Conservation (phyloP, 2,888 invertebrate species). For the Mythimna ferrago region DNA sequence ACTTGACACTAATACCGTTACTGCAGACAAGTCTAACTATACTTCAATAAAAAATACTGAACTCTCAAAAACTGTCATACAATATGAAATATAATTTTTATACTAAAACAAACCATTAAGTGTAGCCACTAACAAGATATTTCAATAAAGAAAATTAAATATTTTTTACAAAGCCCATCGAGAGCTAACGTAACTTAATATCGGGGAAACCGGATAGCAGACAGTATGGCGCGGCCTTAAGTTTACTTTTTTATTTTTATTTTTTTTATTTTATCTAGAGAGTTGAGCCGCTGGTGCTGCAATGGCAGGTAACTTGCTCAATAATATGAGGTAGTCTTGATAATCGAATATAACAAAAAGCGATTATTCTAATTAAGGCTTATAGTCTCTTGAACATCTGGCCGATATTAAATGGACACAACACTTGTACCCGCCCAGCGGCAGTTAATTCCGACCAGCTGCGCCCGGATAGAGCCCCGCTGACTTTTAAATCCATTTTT, state of each 20-base stretch:
- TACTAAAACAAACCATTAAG: conserved; percentile 61
- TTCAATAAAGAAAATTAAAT: conserved; percentile 85
- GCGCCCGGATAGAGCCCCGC: no score
- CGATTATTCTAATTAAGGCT: no score
- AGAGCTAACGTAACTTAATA: conserved; percentile 84
- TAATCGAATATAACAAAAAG: no score
- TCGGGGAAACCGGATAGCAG: conserved; percentile 89
- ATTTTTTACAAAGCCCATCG: conserved; percentile 81
- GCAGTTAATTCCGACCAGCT: no score
- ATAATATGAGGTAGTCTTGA: background rate
- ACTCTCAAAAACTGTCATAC: conserved; percentile 45
- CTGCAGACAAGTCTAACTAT: background rate
- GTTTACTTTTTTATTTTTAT: conserved; percentile 84
- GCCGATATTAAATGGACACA: no score
- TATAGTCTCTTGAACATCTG: no score
- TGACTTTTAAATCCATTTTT: no score
- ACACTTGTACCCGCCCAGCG: no score
- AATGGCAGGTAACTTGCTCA: conserved; percentile 48
- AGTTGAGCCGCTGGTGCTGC: conserved; percentile 82
- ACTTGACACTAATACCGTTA: background rate
- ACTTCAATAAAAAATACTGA: background rate
- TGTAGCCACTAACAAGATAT: conserved; percentile 73
- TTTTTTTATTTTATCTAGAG: conserved; percentile 80
- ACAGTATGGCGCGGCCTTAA: conserved; percentile 89
- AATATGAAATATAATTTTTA: conserved; percentile 61